A percentile compares a stretch with the other conserved stretches of the same genome.
phyloP scores from a whole-genome alignment of 2,888 invertebrate genomes.

The Bimastos eiseni region DNA sequence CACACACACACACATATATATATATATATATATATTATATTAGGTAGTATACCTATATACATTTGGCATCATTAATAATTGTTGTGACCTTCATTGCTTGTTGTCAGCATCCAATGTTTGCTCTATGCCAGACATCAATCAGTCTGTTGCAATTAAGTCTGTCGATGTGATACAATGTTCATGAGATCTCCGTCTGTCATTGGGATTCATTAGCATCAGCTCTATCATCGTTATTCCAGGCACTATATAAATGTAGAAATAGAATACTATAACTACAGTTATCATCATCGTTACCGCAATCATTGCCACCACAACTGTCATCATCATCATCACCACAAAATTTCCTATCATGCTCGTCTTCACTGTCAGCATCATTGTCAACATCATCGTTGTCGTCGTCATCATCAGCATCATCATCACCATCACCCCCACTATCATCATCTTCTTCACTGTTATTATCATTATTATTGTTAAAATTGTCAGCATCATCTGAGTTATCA shows the following conservation, averaged over 20 bases:
- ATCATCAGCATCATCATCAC: not conserved
- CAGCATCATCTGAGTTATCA: not conserved
- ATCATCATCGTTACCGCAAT: no score
- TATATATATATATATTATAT: not conserved
- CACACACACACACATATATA: not conserved
- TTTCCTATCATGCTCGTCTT: no score
- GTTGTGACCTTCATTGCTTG: not conserved
- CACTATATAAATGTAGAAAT: no score
- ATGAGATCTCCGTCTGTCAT: no score
- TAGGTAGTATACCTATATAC: not conserved
- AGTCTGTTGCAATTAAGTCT: not conserved
- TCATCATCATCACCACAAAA: no score
- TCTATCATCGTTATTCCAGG: no score
- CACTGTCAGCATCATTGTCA: no score
- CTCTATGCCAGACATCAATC: no score
- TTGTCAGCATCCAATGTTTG: not conserved
- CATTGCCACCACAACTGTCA: no score
- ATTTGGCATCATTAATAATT: not conserved
- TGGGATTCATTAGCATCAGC: no score
- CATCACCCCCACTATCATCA: not conserved
- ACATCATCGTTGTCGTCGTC: not conserved
- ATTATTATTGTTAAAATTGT: not conserved
- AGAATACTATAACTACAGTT: no score
- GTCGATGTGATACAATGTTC: not conserved
- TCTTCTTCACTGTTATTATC: not conserved